phyloP scores from a whole-genome alignment of 2,888 invertebrate species.

The Trachelus tabidus region DNA sequence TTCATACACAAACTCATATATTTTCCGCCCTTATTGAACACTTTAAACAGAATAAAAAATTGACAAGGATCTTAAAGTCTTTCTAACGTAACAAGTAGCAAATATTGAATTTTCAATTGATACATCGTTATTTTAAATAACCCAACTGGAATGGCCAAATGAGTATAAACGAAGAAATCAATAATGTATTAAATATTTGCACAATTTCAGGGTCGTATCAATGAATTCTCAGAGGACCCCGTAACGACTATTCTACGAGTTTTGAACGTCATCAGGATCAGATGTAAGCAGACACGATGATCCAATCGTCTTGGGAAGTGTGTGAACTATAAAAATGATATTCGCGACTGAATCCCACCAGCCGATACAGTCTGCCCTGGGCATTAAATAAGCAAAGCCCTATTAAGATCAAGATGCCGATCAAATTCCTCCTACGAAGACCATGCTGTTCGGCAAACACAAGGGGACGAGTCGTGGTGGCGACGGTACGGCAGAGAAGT shows the following conservation, averaged over 20 bases:
- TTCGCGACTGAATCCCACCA: neutral
- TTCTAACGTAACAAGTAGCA: neutral
- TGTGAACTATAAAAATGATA: neutral
- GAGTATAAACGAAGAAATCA: neutral
- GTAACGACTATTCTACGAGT: neutral
- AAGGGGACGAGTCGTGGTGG: conserved; percentile 16
- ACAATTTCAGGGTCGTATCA: neutral
- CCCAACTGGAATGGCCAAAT: neutral
- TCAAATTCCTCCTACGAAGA: conserved; percentile 46
- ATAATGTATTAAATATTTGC: neutral
- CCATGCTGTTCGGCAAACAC: conserved; percentile 27
- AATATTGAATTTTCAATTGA: neutral
- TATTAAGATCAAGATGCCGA: conserved; percentile 30
- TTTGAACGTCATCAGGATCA: neutral
- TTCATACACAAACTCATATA: neutral
- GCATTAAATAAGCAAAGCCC: conserved; percentile 14
- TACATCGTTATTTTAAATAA: neutral
- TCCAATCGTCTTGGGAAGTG: neutral
- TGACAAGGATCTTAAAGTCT: neutral
- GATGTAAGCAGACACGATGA: neutral
- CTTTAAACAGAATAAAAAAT: neutral
- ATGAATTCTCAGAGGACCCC: neutral
- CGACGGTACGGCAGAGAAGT: conserved; percentile 19
- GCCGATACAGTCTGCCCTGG: neutral
- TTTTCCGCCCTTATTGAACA: neutral